These are phyloP conservation scores for Kryptolebias ocellatus DNA, from an alignment of 2,797 vertebrate species.

Conservation along the genomic window DNA sequence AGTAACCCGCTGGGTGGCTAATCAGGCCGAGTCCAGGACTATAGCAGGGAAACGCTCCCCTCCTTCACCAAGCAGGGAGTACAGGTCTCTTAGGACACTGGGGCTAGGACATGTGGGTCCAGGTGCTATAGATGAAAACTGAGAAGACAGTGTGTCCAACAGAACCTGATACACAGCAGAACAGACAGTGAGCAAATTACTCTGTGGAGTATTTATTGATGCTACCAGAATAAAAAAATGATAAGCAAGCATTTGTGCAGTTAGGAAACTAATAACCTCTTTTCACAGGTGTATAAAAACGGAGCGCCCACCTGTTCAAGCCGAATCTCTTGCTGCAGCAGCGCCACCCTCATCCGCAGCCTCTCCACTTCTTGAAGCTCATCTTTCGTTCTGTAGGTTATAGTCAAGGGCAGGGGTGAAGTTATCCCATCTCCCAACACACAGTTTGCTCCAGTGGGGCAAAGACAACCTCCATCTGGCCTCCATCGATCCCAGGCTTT, in stretches of 20 bases:
- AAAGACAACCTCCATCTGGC: constrained; percentile 66
- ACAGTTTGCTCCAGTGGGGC: constrained; percentile 51
- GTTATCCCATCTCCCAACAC: constrained; percentile 41
- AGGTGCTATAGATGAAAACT: constrained; percentile 41
- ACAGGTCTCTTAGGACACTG: constrained; percentile 72
- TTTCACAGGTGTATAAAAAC: neutral
- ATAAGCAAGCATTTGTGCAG: neutral
- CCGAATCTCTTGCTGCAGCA: constrained; percentile 75
- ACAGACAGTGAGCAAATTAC: constrained; percentile 26
- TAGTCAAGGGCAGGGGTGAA: constrained; percentile 56
- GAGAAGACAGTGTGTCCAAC: constrained; percentile 61
- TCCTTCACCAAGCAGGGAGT: constrained; percentile 81
- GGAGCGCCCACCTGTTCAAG: constrained; percentile 74
- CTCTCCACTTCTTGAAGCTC: constrained; percentile 77
- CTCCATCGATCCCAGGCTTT: constrained; percentile 78
- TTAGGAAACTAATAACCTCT: neutral
- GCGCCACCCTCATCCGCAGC: constrained; percentile 71
- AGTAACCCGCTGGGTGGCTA: constrained; percentile 43
- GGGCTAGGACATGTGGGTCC: constrained; percentile 44
- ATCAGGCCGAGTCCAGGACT: constrained; percentile 76
- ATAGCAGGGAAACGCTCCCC: constrained; percentile 78
- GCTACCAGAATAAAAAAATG: neutral
- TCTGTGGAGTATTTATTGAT: neutral
- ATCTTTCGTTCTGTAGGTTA: constrained; percentile 69
- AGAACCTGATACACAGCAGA: constrained; percentile 68